Conservation (phyloP, 2,797 vertebrate species). For the Aulostomus chinensis region DNA sequence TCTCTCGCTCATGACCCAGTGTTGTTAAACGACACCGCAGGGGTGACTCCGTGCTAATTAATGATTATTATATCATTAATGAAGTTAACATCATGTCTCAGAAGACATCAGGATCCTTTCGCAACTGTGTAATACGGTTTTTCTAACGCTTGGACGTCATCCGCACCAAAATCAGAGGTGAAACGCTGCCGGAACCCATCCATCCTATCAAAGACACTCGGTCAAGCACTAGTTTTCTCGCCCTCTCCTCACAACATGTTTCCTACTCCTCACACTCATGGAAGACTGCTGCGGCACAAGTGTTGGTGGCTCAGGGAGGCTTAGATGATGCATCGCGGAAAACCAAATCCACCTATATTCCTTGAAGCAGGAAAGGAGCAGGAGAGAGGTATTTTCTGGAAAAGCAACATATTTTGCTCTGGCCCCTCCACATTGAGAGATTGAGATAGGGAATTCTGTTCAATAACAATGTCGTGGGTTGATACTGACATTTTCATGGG, state of each 20-base stretch:
- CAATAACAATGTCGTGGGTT: too few species aligned
- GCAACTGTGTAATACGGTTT: background rate
- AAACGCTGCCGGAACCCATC: constrained; percentile 25
- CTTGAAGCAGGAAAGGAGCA: too few species aligned
- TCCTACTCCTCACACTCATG: background rate
- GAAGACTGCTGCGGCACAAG: too few species aligned
- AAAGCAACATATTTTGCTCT: too few species aligned
- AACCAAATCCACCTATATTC: too few species aligned
- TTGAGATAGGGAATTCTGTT: too few species aligned
- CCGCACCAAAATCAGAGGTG: constrained; percentile 11
- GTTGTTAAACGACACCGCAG: background rate
- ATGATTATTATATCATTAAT: constrained; percentile 2
- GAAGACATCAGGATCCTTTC: too few species aligned
- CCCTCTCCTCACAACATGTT: constrained; percentile 16
- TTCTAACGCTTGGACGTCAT: background rate
- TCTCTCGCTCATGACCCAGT: background rate
- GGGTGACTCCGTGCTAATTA: constrained; percentile 17
- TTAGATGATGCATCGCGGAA: background rate
- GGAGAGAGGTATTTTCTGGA: too few species aligned
- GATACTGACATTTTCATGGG: too few species aligned
- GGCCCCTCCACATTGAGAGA: too few species aligned
- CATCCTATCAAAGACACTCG: too few species aligned
- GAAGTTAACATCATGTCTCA: constrained; percentile 7
- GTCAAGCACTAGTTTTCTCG: constrained; percentile 26
- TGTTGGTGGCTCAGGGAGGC: constrained; percentile 13